A percentile compares a stretch with the other conserved stretches of the same genome.
phyloP scores from a whole-genome alignment of 2,888 invertebrate genomes.

The Phalera bucephala region DNA sequence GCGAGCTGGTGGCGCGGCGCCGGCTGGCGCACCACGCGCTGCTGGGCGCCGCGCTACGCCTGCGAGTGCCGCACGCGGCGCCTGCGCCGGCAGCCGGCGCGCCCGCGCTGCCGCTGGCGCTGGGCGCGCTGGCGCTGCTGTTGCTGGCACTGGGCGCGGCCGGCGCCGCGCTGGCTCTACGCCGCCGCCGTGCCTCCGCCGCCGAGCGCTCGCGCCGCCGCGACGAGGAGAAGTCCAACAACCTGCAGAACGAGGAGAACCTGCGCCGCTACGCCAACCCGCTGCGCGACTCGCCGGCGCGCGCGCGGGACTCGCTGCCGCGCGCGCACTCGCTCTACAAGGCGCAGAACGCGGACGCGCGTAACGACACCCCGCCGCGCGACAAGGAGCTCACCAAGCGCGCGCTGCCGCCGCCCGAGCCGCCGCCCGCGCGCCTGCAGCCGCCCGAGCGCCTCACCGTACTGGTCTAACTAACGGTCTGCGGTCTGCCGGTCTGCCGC shows the following conservation, averaged over 20 bases:
- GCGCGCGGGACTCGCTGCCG: slow-evolving; percentile 73
- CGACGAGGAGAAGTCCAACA: slow-evolving; percentile 95
- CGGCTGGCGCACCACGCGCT: slow-evolving; percentile 65
- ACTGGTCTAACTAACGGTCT: slow-evolving; percentile 51
- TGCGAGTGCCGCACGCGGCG: slow-evolving; percentile 49
- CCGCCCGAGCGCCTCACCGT: slow-evolving; percentile 73
- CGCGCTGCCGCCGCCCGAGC: slow-evolving; percentile 77
- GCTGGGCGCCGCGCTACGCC: slow-evolving; percentile 64
- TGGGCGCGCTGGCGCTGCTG: slow-evolving; percentile 35
- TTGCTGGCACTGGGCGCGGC: slow-evolving; percentile 50
- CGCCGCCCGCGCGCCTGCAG: slow-evolving; percentile 55
- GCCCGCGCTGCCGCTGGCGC: slow-evolving; percentile 32
- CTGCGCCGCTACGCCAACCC: slow-evolving; percentile 92
- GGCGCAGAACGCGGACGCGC: slow-evolving; percentile 92
- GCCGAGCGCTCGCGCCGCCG: slow-evolving; percentile 85
- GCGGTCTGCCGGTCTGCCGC: slow-evolving; percentile 4
- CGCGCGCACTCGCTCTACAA: slow-evolving; percentile 89
- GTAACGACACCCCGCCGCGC: slow-evolving; percentile 90
- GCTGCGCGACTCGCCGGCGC: slow-evolving; percentile 84
- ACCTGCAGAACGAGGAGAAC: slow-evolving; percentile 95
- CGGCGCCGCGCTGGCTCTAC: slow-evolving; percentile 48
- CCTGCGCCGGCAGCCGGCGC: slow-evolving; percentile 76
- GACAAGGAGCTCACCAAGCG: slow-evolving; percentile 91
- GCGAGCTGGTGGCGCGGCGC: slow-evolving; percentile 64
- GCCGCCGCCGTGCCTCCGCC: slow-evolving; percentile 50